Conservation (phyloP, 2,797 vertebrate genomes). For the Pteronotus mesoamericanus region DNA sequence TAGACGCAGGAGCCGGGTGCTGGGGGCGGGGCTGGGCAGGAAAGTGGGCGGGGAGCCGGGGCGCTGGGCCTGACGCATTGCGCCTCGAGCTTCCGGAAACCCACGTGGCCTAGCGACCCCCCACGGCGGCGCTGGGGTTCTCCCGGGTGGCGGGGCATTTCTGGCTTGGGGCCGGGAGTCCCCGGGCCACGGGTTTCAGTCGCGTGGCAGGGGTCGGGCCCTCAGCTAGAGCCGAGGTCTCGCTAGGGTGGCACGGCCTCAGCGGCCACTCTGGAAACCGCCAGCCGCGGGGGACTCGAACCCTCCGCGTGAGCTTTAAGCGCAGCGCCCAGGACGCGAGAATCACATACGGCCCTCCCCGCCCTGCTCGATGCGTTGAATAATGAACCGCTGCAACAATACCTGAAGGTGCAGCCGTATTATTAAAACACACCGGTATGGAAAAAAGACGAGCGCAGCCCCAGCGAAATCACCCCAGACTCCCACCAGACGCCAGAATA, state of each 20-base stretch:
- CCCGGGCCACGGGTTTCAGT: neutral
- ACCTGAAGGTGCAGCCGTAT: slow-evolving; percentile 52
- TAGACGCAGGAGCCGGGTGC: neutral
- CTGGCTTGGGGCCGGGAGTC: neutral
- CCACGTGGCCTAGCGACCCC: neutral
- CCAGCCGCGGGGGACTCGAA: slow-evolving; percentile 61
- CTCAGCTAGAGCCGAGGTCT: neutral
- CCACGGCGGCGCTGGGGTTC: neutral
- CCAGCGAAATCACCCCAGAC: neutral
- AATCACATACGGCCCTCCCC: slow-evolving; percentile 50
- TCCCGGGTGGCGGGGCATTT: neutral
- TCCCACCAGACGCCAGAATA: slow-evolving; percentile 60
- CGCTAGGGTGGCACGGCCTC: neutral
- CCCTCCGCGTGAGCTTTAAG: slow-evolving; percentile 42
- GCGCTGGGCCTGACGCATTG: neutral
- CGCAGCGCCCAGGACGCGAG: neutral
- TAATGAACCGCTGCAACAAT: slow-evolving; percentile 32
- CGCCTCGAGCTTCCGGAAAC: neutral
- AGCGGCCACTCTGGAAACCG: neutral
- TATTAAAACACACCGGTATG: slow-evolving; percentile 54
- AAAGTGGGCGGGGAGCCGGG: too few species aligned
- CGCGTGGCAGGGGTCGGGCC: neutral
- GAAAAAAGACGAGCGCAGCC: neutral
- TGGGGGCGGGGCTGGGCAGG: neutral
- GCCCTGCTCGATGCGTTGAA: neutral